Evolutionary conservation across 2,113 vertebrate genomes (phyloP).

Genomic region (Tragelaphus scriptus): DNA sequence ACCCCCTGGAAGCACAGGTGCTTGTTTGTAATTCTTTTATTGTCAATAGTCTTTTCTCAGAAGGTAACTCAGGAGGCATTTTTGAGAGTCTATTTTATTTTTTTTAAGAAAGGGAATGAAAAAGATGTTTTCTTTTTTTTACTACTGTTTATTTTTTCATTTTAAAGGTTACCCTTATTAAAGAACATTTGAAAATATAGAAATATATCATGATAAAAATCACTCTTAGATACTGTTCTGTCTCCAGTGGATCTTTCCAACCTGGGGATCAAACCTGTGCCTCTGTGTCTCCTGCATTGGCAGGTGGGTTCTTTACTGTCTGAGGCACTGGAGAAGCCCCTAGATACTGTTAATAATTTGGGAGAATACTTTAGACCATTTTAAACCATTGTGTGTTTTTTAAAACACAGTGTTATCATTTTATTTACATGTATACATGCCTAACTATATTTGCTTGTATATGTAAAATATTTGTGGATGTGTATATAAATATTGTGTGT

Average conservation of each 20-base stretch:
- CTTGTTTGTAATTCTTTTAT: neutral
- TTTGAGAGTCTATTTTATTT: neutral
- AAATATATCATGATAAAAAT: neutral
- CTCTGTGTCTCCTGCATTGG: neutral
- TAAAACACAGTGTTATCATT: neutral
- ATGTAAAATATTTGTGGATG: neutral
- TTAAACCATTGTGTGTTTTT: neutral
- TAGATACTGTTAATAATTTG: neutral
- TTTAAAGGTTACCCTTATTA: neutral
- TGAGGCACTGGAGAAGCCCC: neutral
- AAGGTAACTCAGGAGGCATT: neutral
- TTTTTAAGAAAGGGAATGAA: neutral
- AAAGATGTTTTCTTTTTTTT: neutral
- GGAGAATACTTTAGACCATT: neutral
- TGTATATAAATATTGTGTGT: neutral
- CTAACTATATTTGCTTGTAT: neutral
- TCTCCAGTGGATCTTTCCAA: neutral
- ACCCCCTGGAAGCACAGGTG: rapidly evolving
- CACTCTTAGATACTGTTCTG: neutral
- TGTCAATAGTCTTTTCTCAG: neutral
- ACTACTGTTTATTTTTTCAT: neutral
- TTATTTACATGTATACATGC: neutral
- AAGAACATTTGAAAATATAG: neutral
- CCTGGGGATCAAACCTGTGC: neutral
- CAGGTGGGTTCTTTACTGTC: neutral